Base-by-base conservation (phyloP, 2,888 invertebrate species). In the Eueremaeus valkanovi region DNA sequence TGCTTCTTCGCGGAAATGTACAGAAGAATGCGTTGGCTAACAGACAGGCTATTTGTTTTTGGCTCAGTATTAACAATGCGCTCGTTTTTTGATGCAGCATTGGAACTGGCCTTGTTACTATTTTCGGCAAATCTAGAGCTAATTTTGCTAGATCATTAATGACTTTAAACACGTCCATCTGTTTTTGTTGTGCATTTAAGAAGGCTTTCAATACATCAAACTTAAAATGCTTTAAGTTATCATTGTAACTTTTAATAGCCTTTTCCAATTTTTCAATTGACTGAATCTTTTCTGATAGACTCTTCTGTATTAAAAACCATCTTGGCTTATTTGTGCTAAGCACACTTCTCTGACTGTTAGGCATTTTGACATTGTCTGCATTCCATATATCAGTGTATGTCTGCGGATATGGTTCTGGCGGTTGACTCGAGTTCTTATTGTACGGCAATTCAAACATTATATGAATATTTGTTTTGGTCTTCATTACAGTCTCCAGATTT, bases 1-100 rank as follows among this genome's bases (percentile, higher is more conserved):
- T 33, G 21, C n/a, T 66, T n/a, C 61, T 21, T 16, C 27, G 31
- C 3, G 66, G 33, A 66, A 66, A 96, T 42, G 96, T 96, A 83
- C 95, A 95, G 80, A 98, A 89, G 85, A 98, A 97, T 18, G 93
- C 95, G 85, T 97, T 95, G 0, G 96, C 95, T 78, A 98, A 83
- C 73, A 98, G 85, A 81, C 90, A 90, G 0, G 93, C 89, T 74
- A 93, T 89, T 85, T 97, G 97, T 66, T 83, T 80, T 78, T 87
- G 86, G 89, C 84, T 84, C 73, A 87, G 82, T 73, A 88, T 88
- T n/a, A 90, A 78, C 11, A 82, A 83, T 27, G 80, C 81, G 18
- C 77, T 87, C 70, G 84, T 84, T 63, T 87, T 86, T 77, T 87
- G 89, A 84, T 88, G 90, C 18, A 96, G 84, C 72, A 95, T 84